Conservation (phyloP, 2,888 invertebrate genomes). For the Acrocyrtus sp. region DNA sequence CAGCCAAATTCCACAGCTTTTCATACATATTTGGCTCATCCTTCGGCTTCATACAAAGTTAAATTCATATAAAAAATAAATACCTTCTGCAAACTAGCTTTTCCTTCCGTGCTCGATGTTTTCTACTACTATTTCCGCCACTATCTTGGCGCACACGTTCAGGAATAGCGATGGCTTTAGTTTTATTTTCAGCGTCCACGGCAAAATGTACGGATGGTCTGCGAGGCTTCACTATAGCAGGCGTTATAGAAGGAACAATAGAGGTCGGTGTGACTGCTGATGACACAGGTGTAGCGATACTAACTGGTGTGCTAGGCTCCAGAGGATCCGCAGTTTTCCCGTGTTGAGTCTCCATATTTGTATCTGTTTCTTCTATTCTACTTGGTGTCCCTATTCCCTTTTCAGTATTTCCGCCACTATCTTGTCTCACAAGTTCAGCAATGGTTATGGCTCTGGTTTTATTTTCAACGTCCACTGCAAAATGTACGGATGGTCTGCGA, state of each 20-base stretch:
- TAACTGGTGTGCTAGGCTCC: no score
- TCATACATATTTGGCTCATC: no score
- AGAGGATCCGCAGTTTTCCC: no score
- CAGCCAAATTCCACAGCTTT: no score
- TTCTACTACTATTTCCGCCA: slow-evolving; percentile 16
- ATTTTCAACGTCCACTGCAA: slow-evolving; percentile 22
- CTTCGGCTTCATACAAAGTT: no score
- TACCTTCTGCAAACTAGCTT: slow-evolving; percentile 44
- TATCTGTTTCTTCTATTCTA: no score
- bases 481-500: slow-evolving; percentile 34
- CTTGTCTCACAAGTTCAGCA: background rate
- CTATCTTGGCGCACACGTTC: slow-evolving; percentile 5
- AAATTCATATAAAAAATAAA: no score
- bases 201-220: slow-evolving; percentile 41
- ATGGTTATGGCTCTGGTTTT: slow-evolving; percentile 1
- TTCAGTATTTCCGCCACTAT: slow-evolving; percentile 7
- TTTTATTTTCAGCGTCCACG: slow-evolving; percentile 15
- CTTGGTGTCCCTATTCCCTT: no score
- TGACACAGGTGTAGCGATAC: no score
- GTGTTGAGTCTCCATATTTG: no score
- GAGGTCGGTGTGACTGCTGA: no score
- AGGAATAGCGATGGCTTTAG: background rate
- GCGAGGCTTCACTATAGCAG: slow-evolving; percentile 25
- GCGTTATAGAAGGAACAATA: slow-evolving; percentile 8
- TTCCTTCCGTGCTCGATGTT: slow-evolving; percentile 40